Evolutionary conservation across 2,888 invertebrate species (phyloP), one percentile per base, ranked within the genome.

Genomic region (Danaus chrysippus): DNA sequence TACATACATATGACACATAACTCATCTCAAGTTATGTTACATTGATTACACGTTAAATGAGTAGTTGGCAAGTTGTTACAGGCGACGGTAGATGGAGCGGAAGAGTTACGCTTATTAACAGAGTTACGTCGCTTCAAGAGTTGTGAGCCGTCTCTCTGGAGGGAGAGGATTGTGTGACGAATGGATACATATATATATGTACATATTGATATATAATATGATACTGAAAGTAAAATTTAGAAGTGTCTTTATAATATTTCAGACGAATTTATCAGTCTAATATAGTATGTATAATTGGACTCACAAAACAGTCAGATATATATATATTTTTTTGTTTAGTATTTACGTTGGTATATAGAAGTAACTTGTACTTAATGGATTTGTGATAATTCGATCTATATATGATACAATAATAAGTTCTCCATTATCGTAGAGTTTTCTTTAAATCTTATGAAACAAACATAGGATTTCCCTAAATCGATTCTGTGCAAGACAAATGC

Each of bases 41-140:
- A 34, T 57, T 57, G 46, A 57, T 57, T 46, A 46, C 11, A 49
- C n/a, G 23, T 46, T 23, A 57, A 57, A 57, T 44, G 19, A 43
- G 13, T 46, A 46, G 15, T n/a, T 44, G 13, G 23, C 46, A 57
- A 57, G 57, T 56, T 15, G 46, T 49, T 19, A 56, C 44, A 34
- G 11, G 23, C 46, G 57, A 57, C 34, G 34, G 46, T 44, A 57
- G 17, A 44, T 57, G 34, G 13, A 57, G 57, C 49, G 57, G 34
- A 57, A 57, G 61, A 66, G 68, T 64, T 66, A 61, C 64, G 64
- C 68, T 68, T 66, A 68, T 64, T 68, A 65, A 62, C 64, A 62
- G 66, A 68, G 65, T 64, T 64, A 61, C 49, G 49, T 17, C 49
- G 49, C 15, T 49, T 59, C 63, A 53, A 44, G 34, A 52, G 53